These are phyloP conservation scores for Callyntrura sp. DNA, from an alignment of 2,888 invertebrate species.

Conservation along the genomic window DNA sequence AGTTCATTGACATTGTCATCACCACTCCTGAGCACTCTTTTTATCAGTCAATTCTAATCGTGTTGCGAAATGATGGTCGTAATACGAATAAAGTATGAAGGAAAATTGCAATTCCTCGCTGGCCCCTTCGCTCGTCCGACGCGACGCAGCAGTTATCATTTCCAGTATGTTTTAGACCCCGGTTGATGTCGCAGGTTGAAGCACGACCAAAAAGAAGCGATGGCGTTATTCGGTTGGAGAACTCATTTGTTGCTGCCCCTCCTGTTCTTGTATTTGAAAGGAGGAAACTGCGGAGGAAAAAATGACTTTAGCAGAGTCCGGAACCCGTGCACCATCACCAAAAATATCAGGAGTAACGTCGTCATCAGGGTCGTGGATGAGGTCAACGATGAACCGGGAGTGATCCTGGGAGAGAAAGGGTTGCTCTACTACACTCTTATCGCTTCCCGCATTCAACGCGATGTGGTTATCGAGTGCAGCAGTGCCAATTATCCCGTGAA, in stretches of 20 bases:
- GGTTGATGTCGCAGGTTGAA: too few relatives aligned
- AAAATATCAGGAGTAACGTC: slow-evolving; percentile 49
- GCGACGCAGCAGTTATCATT: too few relatives aligned
- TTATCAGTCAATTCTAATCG: too few relatives aligned
- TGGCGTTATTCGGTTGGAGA: too few relatives aligned
- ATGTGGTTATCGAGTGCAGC: slow-evolving; percentile 79
- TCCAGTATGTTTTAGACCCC: too few relatives aligned
- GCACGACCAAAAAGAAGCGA: too few relatives aligned
- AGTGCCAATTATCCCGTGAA: slow-evolving; percentile 66
- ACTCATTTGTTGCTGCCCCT: too few relatives aligned
- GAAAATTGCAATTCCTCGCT: too few relatives aligned
- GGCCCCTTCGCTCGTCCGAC: too few relatives aligned
- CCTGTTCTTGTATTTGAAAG: neutral
- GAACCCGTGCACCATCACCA: slow-evolving; percentile 54
- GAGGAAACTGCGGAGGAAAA: slow-evolving; percentile 36
- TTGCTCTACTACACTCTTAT: slow-evolving; percentile 70
- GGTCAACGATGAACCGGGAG: slow-evolving; percentile 64
- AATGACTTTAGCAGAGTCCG: slow-evolving; percentile 58
- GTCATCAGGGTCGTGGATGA: slow-evolving; percentile 70
- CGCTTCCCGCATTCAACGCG: slow-evolving; percentile 63
- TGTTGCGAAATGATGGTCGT: too few relatives aligned
- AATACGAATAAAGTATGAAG: too few relatives aligned
- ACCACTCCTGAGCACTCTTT: too few relatives aligned
- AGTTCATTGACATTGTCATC: slow-evolving; percentile 55
- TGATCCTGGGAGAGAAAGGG: slow-evolving; percentile 67